A percentile compares a stretch with the other conserved stretches of the same genome.
These are phyloP conservation scores for Geophilus truncorum DNA, from an alignment of 2,888 invertebrate species.

Conservation along the genomic window DNA sequence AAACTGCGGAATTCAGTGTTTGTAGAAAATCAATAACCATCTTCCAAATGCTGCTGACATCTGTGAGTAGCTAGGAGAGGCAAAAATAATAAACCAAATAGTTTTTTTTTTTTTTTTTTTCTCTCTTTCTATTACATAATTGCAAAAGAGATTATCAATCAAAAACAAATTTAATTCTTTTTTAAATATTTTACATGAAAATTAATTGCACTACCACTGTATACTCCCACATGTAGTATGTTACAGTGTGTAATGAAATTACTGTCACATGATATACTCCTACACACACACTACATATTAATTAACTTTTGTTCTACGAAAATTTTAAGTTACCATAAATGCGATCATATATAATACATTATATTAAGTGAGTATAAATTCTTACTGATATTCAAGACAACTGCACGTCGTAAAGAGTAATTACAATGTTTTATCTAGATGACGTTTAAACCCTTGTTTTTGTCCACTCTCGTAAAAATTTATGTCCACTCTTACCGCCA, in stretches of 20 bases:
- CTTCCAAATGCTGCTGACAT: not conserved
- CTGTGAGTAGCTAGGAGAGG: not conserved
- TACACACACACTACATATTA: not conserved
- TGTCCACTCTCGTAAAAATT: not conserved
- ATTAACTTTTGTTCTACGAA: not conserved
- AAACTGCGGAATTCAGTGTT: not conserved
- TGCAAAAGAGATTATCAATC: no score
- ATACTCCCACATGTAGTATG: not conserved
- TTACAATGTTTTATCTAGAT: not conserved
- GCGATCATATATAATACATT: not conserved
- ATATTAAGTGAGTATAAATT: not conserved
- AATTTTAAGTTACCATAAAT: not conserved
- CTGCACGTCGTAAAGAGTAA: not conserved
- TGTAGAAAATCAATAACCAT: not conserved
- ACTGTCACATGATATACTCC: no score
- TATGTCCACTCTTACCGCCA: not conserved
- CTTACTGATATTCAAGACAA: not conserved
- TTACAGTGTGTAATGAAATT: not conserved
- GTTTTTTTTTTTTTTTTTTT: not conserved
- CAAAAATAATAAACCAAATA: not conserved
- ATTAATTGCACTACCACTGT: not conserved
- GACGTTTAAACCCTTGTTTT: not conserved
- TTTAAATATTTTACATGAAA: not conserved
- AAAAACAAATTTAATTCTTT: no score
- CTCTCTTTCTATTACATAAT: no score